Base-by-base conservation (phyloP, 2,113 vertebrate genomes). In the Azemiops feae region DNA sequence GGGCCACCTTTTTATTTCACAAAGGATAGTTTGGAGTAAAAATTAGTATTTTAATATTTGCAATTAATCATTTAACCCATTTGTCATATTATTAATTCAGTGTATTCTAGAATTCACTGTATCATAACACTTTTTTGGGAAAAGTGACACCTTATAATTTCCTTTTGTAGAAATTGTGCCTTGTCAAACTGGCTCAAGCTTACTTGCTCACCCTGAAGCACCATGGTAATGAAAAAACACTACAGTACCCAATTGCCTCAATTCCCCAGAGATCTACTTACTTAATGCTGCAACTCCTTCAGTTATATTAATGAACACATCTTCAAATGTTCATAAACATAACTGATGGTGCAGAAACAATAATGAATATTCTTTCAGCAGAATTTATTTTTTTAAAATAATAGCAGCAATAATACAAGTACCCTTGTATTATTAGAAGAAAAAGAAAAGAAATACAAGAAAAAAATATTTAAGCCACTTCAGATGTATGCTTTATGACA, bases 171-270 rank as follows among this genome's bases (percentile, higher is more conserved):
- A 55, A 81, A 45, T 45, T 58, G 45, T 11, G 55, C 43, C 81
- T 81, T 86, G 92, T 16, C 47, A 64, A 18, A 93, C 43, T 90
- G 81, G 88, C n/a, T 60, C n/a, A 39, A 64, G 88, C 74, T 52
- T 90, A 45, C 58, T 55, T 47, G 7, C 53, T 93, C 2, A 58
- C 45, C n/a, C n/a, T 90, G 54, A 90, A 53, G 92, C 74, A 86
- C 92, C 81, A 90, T 90, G 54, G 74, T 87, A 81, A 90, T 93
- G 45, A 93, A 93, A 93, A 93, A 89, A 89, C 55, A 60, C 22
- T 34, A 23, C 54, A 93, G 86, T 87, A 85, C 88, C 88, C 74
- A 90, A 60, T 53, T 93, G 92, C 45, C 89, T 53, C 74, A 93
- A 39, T 14, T 60, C 88, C 14, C 55, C 55, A 53, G 92, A 90